These are phyloP conservation scores for Acronicta psi DNA, from an alignment of 2,888 invertebrate genomes.

Conservation along the genomic window DNA sequence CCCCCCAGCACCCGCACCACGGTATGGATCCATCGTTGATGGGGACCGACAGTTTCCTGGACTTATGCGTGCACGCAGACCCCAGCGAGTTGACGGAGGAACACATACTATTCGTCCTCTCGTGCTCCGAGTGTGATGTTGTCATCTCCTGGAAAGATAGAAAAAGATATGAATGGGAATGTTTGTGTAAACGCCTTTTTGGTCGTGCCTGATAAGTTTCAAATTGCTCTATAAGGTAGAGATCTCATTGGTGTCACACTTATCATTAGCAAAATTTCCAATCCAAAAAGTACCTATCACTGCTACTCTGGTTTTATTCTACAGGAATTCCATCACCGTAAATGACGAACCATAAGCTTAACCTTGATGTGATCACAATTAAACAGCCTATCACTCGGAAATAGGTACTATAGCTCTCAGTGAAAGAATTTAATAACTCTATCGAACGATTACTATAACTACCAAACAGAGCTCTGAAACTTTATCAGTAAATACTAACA, in stretches of 20 bases:
- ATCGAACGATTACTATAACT: neutral
- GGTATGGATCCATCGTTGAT: slow-evolving; percentile 91
- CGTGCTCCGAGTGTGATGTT: slow-evolving; percentile 90
- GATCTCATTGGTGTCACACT: too few relatives aligned
- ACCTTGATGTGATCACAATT: too few relatives aligned
- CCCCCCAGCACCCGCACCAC: slow-evolving; percentile 96
- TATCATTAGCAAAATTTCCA: too few relatives aligned
- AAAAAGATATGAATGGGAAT: neutral
- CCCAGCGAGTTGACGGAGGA: slow-evolving; percentile 90
- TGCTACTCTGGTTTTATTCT: too few relatives aligned
- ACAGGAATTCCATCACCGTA: too few relatives aligned
- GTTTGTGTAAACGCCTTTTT: neutral
- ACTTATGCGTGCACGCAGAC: slow-evolving; percentile 90
- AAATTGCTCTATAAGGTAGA: neutral
- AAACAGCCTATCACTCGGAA: too few relatives aligned
- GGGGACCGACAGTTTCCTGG: slow-evolving; percentile 90
- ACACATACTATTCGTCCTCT: slow-evolving; percentile 91
- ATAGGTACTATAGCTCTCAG: too few relatives aligned
- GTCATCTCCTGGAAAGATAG: slow-evolving; percentile 83
- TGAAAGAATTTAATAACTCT: too few relatives aligned
- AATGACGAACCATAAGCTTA: too few relatives aligned
- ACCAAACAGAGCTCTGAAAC: slow-evolving; percentile 1
- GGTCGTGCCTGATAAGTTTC: slow-evolving; percentile 7
- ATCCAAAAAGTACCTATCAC: too few relatives aligned
- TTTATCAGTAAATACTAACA: slow-evolving; percentile 7